Conservation (phyloP, 2,888 invertebrate genomes). For the Drosophila sordidula region DNA sequence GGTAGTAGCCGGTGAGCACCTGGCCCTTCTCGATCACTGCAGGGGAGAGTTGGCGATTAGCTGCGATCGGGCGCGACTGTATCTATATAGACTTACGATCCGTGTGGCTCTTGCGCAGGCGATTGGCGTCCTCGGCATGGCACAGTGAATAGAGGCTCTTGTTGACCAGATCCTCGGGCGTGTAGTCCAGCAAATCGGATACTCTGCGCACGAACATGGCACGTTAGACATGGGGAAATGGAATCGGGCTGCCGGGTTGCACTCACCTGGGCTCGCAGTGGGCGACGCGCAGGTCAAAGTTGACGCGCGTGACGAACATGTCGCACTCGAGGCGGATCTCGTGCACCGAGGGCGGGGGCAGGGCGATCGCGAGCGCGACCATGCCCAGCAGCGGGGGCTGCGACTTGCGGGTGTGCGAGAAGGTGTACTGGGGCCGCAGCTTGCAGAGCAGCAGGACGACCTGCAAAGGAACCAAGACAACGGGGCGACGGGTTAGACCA, state of each 20-base stretch:
- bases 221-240: too few relatives aligned
- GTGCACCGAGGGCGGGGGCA: conserved; percentile 98
- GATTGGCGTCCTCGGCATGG: conserved; percentile 97
- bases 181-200: conserved; percentile 95
- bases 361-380: conserved; percentile 97
- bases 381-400: conserved; percentile 95
- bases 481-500: conserved; percentile 2
- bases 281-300: conserved; percentile 97
- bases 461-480: conserved; percentile 85
- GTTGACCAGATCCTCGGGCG: conserved; percentile 96
- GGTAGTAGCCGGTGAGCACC: conserved; percentile 97
- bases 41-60: not conserved
- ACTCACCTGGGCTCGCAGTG: conserved; percentile 98
- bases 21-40: conserved; percentile 98
- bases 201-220: conserved; percentile 90
- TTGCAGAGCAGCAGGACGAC: conserved; percentile 96
- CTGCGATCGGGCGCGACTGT: not conserved
- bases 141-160: conserved; percentile 97
- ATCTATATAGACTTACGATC: conserved; percentile 91
- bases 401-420: conserved; percentile 94
- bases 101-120: conserved; percentile 96
- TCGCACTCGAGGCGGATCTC: conserved; percentile 97
- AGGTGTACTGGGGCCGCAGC: conserved; percentile 96
- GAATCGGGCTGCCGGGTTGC: too few relatives aligned
- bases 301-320: conserved; percentile 98